A percentile compares a stretch with the other conserved stretches of the same genome.
Conservation (phyloP, 2,113 vertebrate species). For the Cynoglossus semilaevis region DNA sequence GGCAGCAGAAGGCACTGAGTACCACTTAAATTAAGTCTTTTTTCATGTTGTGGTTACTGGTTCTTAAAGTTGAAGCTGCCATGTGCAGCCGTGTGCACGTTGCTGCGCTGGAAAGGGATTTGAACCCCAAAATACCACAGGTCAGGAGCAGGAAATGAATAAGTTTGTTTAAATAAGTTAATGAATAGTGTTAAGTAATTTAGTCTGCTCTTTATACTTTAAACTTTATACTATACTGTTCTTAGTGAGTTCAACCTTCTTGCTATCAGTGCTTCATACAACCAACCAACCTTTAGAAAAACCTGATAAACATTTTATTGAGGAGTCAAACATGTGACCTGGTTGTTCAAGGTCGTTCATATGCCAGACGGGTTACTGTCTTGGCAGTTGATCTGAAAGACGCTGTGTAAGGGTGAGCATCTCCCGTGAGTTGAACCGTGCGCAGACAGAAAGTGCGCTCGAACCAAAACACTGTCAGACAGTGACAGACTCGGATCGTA, state of each 20-base stretch:
- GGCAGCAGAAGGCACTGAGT: constrained; percentile 14
- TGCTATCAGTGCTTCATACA: too few species aligned
- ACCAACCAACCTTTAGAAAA: too few species aligned
- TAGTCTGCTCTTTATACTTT: too few species aligned
- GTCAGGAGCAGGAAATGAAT: too few species aligned
- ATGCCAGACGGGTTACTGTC: background rate
- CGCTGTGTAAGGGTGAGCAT: constrained; percentile 7
- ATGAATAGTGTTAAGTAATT: too few species aligned
- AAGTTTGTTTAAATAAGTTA: too few species aligned
- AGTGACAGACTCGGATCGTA: constrained; percentile 26
- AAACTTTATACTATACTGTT: too few species aligned
- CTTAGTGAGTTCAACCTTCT: too few species aligned
- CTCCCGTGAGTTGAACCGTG: constrained; percentile 2
- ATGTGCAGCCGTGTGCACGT: background rate
- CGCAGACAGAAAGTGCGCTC: constrained; percentile 11
- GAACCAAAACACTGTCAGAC: constrained; percentile 33
- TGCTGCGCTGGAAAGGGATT: background rate
- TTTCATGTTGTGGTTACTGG: constrained; percentile 11
- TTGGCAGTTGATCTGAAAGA: constrained; percentile 17
- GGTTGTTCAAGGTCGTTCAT: background rate
- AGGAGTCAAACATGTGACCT: background rate
- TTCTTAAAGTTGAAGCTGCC: constrained; percentile 2
- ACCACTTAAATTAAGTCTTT: constrained; percentile 30
- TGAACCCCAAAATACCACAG: too few species aligned
- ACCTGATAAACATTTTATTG: background rate